phyloP scores from a whole-genome alignment of 2,888 invertebrate genomes.

The Synergus gifuensis region DNA sequence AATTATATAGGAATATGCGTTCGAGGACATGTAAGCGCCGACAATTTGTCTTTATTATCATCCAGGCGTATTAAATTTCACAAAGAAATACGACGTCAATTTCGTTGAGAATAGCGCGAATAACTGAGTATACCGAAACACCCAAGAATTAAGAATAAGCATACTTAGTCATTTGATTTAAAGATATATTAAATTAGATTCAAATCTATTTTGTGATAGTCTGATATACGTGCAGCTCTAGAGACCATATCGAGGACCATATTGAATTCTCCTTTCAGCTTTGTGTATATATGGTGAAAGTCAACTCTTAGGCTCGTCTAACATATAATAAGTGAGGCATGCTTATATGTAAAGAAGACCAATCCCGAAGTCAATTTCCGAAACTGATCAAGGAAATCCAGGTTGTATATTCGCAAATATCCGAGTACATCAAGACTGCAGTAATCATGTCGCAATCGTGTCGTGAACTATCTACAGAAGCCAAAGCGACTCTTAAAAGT shows the following conservation, averaged over 20 bases:
- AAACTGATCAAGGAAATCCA: too few species aligned
- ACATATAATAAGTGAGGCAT: too few species aligned
- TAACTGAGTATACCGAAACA: neutral
- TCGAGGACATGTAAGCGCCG: neutral
- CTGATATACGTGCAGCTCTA: neutral
- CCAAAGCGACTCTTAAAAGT: neutral
- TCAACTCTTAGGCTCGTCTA: neutral
- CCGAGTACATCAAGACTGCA: neutral
- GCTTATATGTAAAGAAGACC: too few species aligned
- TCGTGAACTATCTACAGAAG: neutral
- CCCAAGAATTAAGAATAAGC: neutral
- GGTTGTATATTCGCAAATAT: neutral
- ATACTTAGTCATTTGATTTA: neutral
- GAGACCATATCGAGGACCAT: neutral
- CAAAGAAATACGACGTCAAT: neutral
- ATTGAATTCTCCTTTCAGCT: neutral
- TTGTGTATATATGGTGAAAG: neutral
- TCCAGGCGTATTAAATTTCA: neutral
- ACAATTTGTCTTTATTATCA: neutral
- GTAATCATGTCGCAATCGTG: neutral
- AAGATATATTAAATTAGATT: neutral
- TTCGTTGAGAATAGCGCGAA: neutral
- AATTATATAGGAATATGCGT: neutral
- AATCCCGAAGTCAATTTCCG: too few species aligned
- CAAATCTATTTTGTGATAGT: neutral